Conservation (phyloP, 2,888 invertebrate species). For the Meteorus cinctellus region DNA sequence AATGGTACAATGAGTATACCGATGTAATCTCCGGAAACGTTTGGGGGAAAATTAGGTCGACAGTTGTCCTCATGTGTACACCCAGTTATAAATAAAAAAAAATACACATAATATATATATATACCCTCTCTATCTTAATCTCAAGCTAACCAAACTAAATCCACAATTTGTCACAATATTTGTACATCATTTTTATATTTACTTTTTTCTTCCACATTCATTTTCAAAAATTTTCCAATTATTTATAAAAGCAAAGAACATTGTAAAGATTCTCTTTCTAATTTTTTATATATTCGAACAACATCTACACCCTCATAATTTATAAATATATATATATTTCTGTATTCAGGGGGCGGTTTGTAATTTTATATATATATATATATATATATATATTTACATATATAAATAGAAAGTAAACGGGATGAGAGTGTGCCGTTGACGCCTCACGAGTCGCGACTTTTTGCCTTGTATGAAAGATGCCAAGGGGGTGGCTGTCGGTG, state of each 20-base stretch:
- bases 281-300: too few species aligned
- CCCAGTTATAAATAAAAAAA: conserved; percentile 28
- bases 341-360: too few species aligned
- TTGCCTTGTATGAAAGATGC: conserved; percentile 42
- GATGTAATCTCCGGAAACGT: conserved; percentile 73
- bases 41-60: conserved; percentile 73
- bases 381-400: background rate
- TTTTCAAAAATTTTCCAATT: background rate
- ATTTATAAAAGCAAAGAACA: background rate
- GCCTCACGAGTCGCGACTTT: conserved; percentile 44
- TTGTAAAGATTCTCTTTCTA: too few species aligned
- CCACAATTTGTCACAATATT: conserved; percentile 71
- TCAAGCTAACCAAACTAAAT: conserved; percentile 47
- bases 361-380: background rate
- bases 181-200: conserved; percentile 57
- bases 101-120: conserved; percentile 29
- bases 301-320: too few species aligned
- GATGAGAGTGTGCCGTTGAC: conserved; percentile 38
- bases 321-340: too few species aligned
- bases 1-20: conserved; percentile 65
- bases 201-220: conserved; percentile 19
- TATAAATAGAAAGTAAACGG: conserved; percentile 34
- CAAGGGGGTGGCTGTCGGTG: conserved; percentile 35
- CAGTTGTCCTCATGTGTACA: conserved; percentile 62
- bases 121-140: conserved; percentile 37